These are phyloP conservation scores for Microtus pennsylvanicus DNA, from an alignment of 2,113 vertebrate species.

Conservation along the genomic window DNA sequence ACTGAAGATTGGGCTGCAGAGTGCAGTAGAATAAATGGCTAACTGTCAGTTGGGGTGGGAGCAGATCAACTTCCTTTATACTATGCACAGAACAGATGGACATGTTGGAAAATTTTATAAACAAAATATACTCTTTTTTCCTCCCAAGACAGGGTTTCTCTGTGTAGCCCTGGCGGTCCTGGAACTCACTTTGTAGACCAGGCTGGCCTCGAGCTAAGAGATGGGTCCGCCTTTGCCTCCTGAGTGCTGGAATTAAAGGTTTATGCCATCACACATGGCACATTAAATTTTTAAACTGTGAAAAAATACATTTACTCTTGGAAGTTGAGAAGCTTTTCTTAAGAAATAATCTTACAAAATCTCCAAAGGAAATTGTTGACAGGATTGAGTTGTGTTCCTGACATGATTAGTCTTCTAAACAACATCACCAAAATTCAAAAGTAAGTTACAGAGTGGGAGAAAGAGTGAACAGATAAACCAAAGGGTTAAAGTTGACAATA, in stretches of 20 bases:
- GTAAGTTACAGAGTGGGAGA: neutral
- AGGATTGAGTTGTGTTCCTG: neutral
- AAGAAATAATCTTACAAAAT: neutral
- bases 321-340: neutral
- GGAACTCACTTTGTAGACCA: neutral
- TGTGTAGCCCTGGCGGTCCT: neutral
- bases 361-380: neutral
- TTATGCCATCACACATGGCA: neutral
- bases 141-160: neutral
- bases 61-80: neutral
- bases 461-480: neutral
- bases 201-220: neutral
- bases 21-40: neutral
- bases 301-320: conserved; percentile 4
- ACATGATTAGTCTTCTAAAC: neutral
- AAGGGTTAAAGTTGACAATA: neutral
- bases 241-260: neutral
- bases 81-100: neutral
- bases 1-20: neutral
- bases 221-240: neutral
- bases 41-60: neutral
- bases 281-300: neutral
- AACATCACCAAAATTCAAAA: neutral
- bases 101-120: neutral
- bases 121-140: neutral